phyloP scores from a whole-genome alignment of 2,888 invertebrate genomes.

The Synergus laeviventris region DNA sequence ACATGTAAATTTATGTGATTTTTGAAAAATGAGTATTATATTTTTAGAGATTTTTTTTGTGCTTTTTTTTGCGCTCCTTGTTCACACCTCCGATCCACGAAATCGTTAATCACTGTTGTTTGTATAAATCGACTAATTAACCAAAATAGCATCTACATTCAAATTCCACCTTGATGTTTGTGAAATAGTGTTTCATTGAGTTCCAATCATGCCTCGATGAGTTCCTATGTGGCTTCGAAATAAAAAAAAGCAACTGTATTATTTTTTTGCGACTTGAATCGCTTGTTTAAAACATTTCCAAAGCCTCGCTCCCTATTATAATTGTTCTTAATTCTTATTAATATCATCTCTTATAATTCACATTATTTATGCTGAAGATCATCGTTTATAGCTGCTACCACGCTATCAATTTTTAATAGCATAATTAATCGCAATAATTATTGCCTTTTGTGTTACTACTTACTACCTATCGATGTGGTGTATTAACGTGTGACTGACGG shows the following conservation, averaged over 20 bases:
- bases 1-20: constrained; percentile 34
- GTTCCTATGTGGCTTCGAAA: constrained; percentile 16
- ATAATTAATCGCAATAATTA: constrained; percentile 8
- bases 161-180: neutral
- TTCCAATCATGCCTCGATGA: constrained; percentile 38
- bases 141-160: neutral
- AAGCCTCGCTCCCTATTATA: neutral
- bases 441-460: constrained; percentile 40
- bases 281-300: neutral
- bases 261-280: neutral
- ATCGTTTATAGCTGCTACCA: neutral
- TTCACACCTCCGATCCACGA: constrained; percentile 19
- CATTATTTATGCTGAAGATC: constrained; percentile 5
- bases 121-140: constrained; percentile 7
- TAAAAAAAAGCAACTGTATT: constrained; percentile 3
- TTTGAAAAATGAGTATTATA: constrained; percentile 36
- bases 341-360: constrained; percentile 1
- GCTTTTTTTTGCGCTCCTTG: constrained; percentile 42
- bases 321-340: neutral
- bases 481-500: constrained; percentile 45
- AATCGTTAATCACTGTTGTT: neutral
- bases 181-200: constrained; percentile 24
- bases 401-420: neutral
- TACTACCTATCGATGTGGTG: constrained; percentile 43
- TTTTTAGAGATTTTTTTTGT: constrained; percentile 30